Evolutionary conservation across 2,888 invertebrate species (phyloP).

Genomic region (Myathropa florea): DNA sequence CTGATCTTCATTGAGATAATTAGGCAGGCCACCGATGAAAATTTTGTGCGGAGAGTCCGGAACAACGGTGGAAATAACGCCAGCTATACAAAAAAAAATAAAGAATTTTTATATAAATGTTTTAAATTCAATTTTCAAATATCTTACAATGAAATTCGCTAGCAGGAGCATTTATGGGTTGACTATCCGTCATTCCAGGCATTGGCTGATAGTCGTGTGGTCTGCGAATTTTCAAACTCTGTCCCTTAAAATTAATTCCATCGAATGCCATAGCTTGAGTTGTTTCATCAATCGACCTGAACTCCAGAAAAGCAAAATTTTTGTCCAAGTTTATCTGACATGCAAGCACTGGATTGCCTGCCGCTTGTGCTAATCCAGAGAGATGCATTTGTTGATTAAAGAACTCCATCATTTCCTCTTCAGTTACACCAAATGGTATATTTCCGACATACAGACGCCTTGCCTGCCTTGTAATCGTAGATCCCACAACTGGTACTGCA

Average conservation of each 20-base stretch:
- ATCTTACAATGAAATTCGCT: conserved; percentile 79
- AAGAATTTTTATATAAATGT: neutral
- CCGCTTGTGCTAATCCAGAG: conserved; percentile 97
- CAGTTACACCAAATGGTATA: conserved; percentile 99
- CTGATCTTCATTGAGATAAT: conserved; percentile 99
- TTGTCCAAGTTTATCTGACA: conserved; percentile 99
- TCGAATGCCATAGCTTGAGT: conserved; percentile 99
- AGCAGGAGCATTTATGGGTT: conserved; percentile 90
- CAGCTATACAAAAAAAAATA: conserved; percentile 82
- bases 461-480: conserved; percentile 97
- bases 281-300: conserved; percentile 97
- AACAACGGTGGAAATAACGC: conserved; percentile 95
- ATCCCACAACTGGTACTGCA: conserved; percentile 98
- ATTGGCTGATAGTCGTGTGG: conserved; percentile 99
- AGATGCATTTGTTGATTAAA: conserved; percentile 99
- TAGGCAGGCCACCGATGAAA: conserved; percentile 98
- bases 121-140: neutral
- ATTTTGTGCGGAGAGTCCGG: conserved; percentile 99
- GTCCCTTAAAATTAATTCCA: conserved; percentile 98
- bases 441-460: conserved; percentile 97
- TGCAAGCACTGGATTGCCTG: conserved; percentile 98
- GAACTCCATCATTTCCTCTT: conserved; percentile 99
- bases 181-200: conserved; percentile 96
- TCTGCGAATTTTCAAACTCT: conserved; percentile 97
- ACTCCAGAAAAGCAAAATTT: conserved; percentile 99